phyloP scores from a whole-genome alignment of 1,140 invertebrate species.

The Polypedilum vanderplanki region DNA sequence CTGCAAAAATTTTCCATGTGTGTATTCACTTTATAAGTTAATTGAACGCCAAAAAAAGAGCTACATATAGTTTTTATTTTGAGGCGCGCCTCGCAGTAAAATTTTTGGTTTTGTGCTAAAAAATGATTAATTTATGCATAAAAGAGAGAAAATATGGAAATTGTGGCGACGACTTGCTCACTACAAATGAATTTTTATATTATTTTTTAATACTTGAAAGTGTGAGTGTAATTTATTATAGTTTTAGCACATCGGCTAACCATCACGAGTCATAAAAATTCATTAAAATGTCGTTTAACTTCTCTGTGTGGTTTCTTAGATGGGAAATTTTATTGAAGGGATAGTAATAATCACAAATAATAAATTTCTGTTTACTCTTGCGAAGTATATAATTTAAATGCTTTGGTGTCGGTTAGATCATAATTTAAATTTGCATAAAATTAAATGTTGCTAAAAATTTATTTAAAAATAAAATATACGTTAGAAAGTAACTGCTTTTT shows the following conservation, averaged over 20 bases:
- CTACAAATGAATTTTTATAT: background rate
- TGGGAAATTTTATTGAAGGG: too few relatives aligned
- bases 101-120: background rate
- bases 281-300: conserved; percentile 27
- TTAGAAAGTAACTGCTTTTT: too few relatives aligned
- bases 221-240: conserved; percentile 16
- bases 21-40: conserved; percentile 25
- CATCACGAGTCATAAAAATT: conserved; percentile 27
- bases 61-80: background rate
- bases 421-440: too few relatives aligned
- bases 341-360: too few relatives aligned
- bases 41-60: conserved; percentile 24
- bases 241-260: background rate
- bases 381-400: too few relatives aligned
- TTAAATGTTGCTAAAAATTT: too few relatives aligned
- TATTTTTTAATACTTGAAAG: background rate
- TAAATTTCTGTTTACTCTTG: too few relatives aligned
- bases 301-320: background rate
- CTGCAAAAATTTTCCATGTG: background rate
- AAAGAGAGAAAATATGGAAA: background rate
- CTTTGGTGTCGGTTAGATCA: too few relatives aligned
- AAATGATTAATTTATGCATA: conserved; percentile 2
- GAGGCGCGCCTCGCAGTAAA: background rate
- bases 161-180: conserved; percentile 5
- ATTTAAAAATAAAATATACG: too few relatives aligned